A percentile compares a stretch with the other conserved stretches of the same genome.
These are phyloP conservation scores for Nematolebias whitei DNA, from an alignment of 2,113 vertebrate genomes.

Conservation along the genomic window DNA sequence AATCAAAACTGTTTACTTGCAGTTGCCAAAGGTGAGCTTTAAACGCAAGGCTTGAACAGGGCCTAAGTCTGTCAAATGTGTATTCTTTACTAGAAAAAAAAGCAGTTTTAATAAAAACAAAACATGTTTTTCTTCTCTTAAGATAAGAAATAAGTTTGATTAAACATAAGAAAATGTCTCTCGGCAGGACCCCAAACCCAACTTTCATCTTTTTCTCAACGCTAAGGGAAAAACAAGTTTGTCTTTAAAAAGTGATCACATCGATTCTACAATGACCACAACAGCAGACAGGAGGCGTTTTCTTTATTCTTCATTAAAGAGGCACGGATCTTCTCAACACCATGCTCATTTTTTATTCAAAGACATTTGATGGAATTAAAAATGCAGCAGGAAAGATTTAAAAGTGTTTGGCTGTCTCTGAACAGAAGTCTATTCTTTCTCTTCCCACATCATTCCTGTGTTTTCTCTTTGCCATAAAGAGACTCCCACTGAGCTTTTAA, in stretches of 20 bases:
- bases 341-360: conserved; percentile 65
- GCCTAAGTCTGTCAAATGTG: no score
- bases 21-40: no score
- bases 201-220: no score
- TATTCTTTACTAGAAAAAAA: no score
- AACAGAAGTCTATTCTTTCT: conserved; percentile 37
- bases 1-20: no score
- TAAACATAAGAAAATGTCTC: no score
- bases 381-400: conserved; percentile 64
- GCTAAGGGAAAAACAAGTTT: background rate
- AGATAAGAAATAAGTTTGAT: no score
- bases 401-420: conserved; percentile 56
- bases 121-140: background rate
- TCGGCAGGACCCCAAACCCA: no score
- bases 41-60: no score
- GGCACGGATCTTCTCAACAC: conserved; percentile 39
- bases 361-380: conserved; percentile 52
- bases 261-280: background rate
- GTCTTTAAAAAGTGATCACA: no score
- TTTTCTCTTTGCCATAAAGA: conserved; percentile 25
- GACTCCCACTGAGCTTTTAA: conserved; percentile 57
- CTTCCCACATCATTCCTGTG: conserved; percentile 10
- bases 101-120: no score
- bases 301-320: conserved; percentile 16
- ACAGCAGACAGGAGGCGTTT: conserved; percentile 18